phyloP scores from a whole-genome alignment of 2,888 invertebrate species.

The Selenia dentaria region DNA sequence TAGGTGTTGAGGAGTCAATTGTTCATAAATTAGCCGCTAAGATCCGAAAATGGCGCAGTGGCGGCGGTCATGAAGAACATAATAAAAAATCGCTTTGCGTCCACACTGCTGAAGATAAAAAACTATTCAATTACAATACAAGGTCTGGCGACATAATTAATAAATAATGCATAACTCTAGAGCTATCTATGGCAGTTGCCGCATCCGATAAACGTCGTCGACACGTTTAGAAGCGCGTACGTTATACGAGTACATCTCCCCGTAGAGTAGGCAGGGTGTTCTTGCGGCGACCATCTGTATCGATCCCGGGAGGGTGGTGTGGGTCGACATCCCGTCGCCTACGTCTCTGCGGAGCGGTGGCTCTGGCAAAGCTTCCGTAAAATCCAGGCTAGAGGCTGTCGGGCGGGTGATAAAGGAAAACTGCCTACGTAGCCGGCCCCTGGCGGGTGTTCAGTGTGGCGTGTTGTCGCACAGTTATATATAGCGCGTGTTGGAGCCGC shows the following conservation, averaged over 20 bases:
- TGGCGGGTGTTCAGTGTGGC: slow-evolving; percentile 71
- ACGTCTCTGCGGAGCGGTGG: slow-evolving; percentile 66
- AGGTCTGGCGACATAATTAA: no score
- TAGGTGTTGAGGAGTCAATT: slow-evolving; percentile 22
- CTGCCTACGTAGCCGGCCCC: slow-evolving; percentile 80
- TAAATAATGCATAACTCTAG: no score
- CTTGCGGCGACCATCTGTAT: slow-evolving; percentile 79
- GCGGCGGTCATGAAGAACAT: no score
- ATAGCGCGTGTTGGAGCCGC: slow-evolving; percentile 74
- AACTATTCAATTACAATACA: no score
- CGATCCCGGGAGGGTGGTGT: slow-evolving; percentile 80
- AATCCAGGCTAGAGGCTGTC: slow-evolving; percentile 78
- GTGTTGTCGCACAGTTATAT: slow-evolving; percentile 79
- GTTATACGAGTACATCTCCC: slow-evolving; percentile 48
- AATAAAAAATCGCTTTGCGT: no score
- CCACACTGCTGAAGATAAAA: neutral
- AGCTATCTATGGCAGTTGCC: slow-evolving; percentile 20
- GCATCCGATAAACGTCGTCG: slow-evolving; percentile 42
- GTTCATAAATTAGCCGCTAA: slow-evolving; percentile 12
- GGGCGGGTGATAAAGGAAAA: slow-evolving; percentile 81
- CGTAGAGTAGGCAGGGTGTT: slow-evolving; percentile 53
- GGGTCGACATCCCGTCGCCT: slow-evolving; percentile 78
- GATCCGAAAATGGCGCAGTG: no score
- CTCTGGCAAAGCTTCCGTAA: slow-evolving; percentile 71
- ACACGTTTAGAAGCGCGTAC: slow-evolving; percentile 45